Base-by-base conservation (phyloP, 2,797 vertebrate genomes). In the Urocyon cinereoargenteus region DNA sequence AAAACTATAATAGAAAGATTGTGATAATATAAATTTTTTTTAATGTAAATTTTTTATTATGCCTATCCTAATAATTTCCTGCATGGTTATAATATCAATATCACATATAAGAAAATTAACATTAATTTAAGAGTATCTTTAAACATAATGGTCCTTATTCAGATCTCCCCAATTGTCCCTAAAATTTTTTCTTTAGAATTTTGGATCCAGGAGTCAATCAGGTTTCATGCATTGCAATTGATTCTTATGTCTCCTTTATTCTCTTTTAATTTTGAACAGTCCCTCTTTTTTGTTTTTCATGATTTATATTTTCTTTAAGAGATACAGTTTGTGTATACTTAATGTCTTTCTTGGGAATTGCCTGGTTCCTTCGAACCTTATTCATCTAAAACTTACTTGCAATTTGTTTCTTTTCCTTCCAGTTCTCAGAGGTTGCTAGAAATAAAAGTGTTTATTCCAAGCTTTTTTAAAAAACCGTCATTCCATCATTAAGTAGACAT, bases 351-450 rank as follows among this genome's bases (percentile, higher is more conserved):
- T 87, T 78, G 79, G 75, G 61, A 93, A 68, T 79, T 96, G 31
- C 6, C 16, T 91, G 13, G 4, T 92, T 86, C 91, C 40, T 57
- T 73, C 77, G 78, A 93, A 40, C 13, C 90, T 72, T 91, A 55
- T 88, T 86, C 40, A 95, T 77, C 12, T 22, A 85, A 86, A 95
- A 70, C 40, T 82, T 86, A 81, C 62, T 95, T 92, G 26, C 53
- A 91, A 0, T 92, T 95, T 90, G 2, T 13, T 73, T 92, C 73
- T 95, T 93, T 93, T 93, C 91, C 24, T 95, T 96, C 86, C 8
- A 94, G 5, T 91, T 89, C 70, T 95, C 34, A 88, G n/a, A 96
- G 21, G 14, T 89, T 96, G 36, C 31, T 84, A 15, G 75, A 78
- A 53, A 66, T 81, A 57, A 84, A 91, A 40, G 94, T 61, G 24